phyloP scores from a whole-genome alignment of 2,113 vertebrate genomes.

The Spea multiplicata region DNA sequence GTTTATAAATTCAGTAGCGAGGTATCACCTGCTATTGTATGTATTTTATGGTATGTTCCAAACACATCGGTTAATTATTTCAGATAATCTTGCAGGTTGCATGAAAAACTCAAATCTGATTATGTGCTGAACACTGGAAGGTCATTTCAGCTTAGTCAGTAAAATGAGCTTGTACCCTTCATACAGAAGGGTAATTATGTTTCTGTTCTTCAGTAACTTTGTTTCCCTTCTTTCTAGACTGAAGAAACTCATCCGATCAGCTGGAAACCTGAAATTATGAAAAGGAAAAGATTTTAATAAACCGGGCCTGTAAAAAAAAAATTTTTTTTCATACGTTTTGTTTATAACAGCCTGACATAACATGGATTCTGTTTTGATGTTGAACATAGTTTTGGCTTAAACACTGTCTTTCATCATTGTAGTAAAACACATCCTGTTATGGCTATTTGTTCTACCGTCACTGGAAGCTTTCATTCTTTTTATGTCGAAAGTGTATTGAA shows the following conservation, averaged over 20 bases:
- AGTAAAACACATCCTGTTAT: constrained; percentile 64
- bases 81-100: too few relatives aligned
- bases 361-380: constrained; percentile 54
- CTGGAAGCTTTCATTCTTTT: constrained; percentile 43
- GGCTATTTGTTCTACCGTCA: constrained; percentile 32
- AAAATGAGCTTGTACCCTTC: background rate
- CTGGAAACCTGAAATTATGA: constrained; percentile 99
- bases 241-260: constrained; percentile 96
- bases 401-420: constrained; percentile 61
- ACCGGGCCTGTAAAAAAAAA: constrained; percentile 18
- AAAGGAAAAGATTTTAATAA: constrained; percentile 90
- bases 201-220: background rate
- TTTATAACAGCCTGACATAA: constrained; percentile 48
- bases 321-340: constrained; percentile 48
- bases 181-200: background rate
- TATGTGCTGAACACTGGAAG: too few relatives aligned
- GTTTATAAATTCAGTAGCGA: too few relatives aligned
- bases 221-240: constrained; percentile 70
- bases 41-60: too few relatives aligned
- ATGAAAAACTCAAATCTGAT: too few relatives aligned
- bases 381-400: constrained; percentile 59
- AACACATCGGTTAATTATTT: too few relatives aligned
- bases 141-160: too few relatives aligned
- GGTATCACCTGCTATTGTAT: too few relatives aligned
- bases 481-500: constrained; percentile 49